Evolutionary conservation across 2,888 invertebrate genomes (phyloP), one percentile per base, ranked within the genome.

Genomic region (Druceiella hillmani): DNA sequence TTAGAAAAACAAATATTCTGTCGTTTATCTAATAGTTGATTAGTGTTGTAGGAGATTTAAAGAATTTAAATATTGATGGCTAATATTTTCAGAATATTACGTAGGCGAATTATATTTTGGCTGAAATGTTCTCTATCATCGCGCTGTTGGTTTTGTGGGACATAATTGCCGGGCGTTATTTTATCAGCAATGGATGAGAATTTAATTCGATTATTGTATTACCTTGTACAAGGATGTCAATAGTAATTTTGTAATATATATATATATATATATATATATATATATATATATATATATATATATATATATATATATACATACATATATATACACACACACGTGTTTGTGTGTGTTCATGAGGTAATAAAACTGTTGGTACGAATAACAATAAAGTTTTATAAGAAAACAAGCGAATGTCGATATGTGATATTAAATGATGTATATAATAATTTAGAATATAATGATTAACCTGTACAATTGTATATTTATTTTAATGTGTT

Each of bases 401-500:
- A 7, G n/a, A 7, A 20, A 7, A 20, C n/a, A 20, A 7, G n/a
- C n/a, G n/a, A 7, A 20, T 20, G n/a, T 20, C 6, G 6, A 20
- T 20, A 20, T 20, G n/a, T 20, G n/a, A 20, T 20, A 20, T 20
- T 7, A 7, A 20, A 7, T 7, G 6, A 20, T 20, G n/a, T 20
- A 20, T 20, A 20, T 20, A 20, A 7, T 7, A 7, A 20, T 28
- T 10, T 28, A 10, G 16, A 28, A 9, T 33, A 20, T 6, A 33
- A 17, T 4, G n/a, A 13, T 14, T 13, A 17, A 10, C 11, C 6
- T 20, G 7, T 33, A 33, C 4, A 27, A 17, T 6, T 37, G 10
- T 37, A 41, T 45, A 47, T 49, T 25, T 42, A 43, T 45, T 38
- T 48, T 44, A 44, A 45, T 44, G 22, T 36, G 29, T 17, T 7